phyloP scores from a whole-genome alignment of 2,888 invertebrate genomes.

The Caenorhabditis japonica region DNA sequence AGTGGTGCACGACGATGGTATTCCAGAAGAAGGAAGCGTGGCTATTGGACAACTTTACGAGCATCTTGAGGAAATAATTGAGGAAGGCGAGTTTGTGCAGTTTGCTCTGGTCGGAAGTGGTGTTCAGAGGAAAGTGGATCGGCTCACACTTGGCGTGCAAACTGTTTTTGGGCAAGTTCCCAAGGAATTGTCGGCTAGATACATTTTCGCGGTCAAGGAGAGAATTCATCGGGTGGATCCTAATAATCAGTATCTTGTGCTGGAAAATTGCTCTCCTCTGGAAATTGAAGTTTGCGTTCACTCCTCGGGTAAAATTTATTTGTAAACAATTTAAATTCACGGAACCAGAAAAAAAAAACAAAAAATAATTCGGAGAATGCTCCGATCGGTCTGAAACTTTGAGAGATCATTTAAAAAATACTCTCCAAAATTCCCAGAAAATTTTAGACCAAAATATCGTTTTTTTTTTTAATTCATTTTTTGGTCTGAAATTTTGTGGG shows the following conservation, averaged over 20 bases:
- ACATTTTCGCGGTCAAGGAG: slow-evolving; percentile 73
- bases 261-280: slow-evolving; percentile 73
- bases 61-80: slow-evolving; percentile 68
- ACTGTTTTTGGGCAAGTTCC: slow-evolving; percentile 74
- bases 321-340: too few relatives aligned
- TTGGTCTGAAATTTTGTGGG: too few relatives aligned
- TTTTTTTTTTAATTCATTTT: too few relatives aligned
- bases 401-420: too few relatives aligned
- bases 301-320: slow-evolving; percentile 58
- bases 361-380: too few relatives aligned
- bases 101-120: slow-evolving; percentile 77
- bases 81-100: slow-evolving; percentile 69
- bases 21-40: slow-evolving; percentile 70
- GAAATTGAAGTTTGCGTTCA: slow-evolving; percentile 74
- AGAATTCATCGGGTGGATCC: slow-evolving; percentile 74
- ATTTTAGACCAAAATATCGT: too few relatives aligned
- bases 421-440: too few relatives aligned
- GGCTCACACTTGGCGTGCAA: slow-evolving; percentile 76
- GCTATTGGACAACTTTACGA: slow-evolving; percentile 72
- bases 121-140: slow-evolving; percentile 76
- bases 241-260: slow-evolving; percentile 65
- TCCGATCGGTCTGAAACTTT: too few relatives aligned
- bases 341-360: too few relatives aligned
- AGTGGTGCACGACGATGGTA: slow-evolving; percentile 74
- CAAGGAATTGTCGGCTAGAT: slow-evolving; percentile 63